Conservation (phyloP, 2,888 invertebrate genomes). For the Palloptera scutellata region DNA sequence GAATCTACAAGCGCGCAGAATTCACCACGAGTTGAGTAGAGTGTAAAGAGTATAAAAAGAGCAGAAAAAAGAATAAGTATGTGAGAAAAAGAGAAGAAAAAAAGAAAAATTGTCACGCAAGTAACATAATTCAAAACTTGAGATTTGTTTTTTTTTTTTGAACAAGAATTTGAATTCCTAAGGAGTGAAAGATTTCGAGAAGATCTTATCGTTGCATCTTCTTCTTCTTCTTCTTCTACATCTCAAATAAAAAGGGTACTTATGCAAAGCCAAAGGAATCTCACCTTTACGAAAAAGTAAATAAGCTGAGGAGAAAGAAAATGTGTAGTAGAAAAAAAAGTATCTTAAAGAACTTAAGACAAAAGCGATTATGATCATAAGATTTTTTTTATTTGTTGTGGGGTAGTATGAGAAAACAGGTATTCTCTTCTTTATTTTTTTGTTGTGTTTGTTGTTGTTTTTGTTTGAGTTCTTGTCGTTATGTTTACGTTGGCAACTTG, state of each 20-base stretch:
- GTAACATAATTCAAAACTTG: constrained; percentile 40
- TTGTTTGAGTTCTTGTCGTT: constrained; percentile 23
- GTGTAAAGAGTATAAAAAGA: not conserved
- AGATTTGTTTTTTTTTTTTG: constrained; percentile 21
- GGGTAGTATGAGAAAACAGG: constrained; percentile 29
- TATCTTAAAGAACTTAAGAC: constrained; percentile 43
- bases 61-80: not conserved
- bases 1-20: not conserved
- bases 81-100: constrained; percentile 2
- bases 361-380: constrained; percentile 54
- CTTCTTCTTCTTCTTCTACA: not conserved
- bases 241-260: too few species aligned
- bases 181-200: not conserved
- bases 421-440: constrained; percentile 34
- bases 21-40: constrained; percentile 16
- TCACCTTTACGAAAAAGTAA: not conserved
- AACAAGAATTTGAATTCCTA: constrained; percentile 7
- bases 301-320: not conserved
- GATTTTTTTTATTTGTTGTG: constrained; percentile 45
- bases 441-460: constrained; percentile 36
- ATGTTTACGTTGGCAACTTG: constrained; percentile 59
- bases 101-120: constrained; percentile 38
- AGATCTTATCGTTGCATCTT: not conserved
- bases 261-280: too few species aligned
- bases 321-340: not conserved